These are phyloP conservation scores for Charanyca ferruginea DNA, from an alignment of 2,888 invertebrate species.

Conservation along the genomic window DNA sequence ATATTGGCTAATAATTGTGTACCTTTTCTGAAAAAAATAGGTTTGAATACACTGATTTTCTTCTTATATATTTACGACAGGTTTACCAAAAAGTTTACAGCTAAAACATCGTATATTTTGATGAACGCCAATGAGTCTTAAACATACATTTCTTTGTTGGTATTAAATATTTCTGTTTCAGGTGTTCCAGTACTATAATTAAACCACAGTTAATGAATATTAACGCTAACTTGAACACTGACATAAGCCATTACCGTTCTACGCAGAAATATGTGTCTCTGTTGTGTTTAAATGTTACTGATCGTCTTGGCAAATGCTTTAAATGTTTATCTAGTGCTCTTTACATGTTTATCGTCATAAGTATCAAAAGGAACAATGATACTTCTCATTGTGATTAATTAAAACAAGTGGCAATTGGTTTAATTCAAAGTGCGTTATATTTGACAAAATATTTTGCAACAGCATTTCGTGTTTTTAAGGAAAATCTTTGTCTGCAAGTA, in stretches of 20 bases:
- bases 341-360: conserved; percentile 66
- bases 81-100: not conserved
- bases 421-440: conserved; percentile 49
- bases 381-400: conserved; percentile 38
- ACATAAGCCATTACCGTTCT: conserved; percentile 71
- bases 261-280: conserved; percentile 62
- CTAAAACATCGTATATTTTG: not conserved
- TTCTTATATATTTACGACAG: not conserved
- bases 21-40: conserved; percentile 2
- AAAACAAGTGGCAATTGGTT: conserved; percentile 6
- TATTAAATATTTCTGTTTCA: conserved; percentile 66
- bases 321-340: conserved; percentile 82
- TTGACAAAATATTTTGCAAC: conserved; percentile 39
- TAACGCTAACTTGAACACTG: conserved; percentile 74
- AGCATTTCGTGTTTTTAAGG: conserved; percentile 18
- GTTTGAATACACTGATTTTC: not conserved
- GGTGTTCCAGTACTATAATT: conserved; percentile 51
- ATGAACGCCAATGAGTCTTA: not conserved
- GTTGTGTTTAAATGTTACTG: conserved; percentile 84
- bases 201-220: conserved; percentile 62
- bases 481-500: conserved; percentile 34
- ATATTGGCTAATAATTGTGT: not conserved
- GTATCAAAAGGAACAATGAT: conserved; percentile 28
- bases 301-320: conserved; percentile 87
- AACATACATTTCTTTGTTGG: conserved; percentile 17